phyloP scores from a whole-genome alignment of 1,140 invertebrate species.

The Cyclargus thomasi region DNA sequence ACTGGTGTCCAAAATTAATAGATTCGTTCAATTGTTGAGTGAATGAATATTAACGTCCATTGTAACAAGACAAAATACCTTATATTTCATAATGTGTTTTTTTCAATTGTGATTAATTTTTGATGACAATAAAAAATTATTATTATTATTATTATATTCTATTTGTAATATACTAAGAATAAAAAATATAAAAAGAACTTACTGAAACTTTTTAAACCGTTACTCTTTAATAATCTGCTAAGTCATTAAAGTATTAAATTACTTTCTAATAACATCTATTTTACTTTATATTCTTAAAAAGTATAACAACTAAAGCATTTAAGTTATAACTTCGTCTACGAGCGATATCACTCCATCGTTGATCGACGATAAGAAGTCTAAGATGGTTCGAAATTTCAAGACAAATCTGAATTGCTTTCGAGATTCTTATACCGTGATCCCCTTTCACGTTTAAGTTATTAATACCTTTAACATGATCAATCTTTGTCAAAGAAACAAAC shows the following conservation, averaged over 20 bases:
- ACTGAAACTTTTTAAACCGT: too few relatives aligned
- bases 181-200: too few relatives aligned
- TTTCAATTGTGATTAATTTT: too few relatives aligned
- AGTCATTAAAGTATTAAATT: not conserved
- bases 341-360: not conserved
- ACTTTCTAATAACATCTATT: not conserved
- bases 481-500: constrained; percentile 38
- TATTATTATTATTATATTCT: too few relatives aligned
- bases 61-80: not conserved
- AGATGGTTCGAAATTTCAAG: constrained; percentile 10
- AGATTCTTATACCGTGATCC: not conserved
- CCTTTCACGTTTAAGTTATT: constrained; percentile 10
- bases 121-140: too few relatives aligned
- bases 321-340: not conserved
- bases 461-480: constrained; percentile 13
- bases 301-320: not conserved
- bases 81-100: too few relatives aligned
- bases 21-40: not conserved
- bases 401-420: constrained; percentile 10
- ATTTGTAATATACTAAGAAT: not conserved
- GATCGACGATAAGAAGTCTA: not conserved
- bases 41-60: not conserved
- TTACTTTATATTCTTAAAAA: not conserved
- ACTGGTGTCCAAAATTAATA: not conserved
- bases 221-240: too few relatives aligned